Conservation (phyloP, 1,140 invertebrate genomes). For the Tetragonula clypearis region DNA sequence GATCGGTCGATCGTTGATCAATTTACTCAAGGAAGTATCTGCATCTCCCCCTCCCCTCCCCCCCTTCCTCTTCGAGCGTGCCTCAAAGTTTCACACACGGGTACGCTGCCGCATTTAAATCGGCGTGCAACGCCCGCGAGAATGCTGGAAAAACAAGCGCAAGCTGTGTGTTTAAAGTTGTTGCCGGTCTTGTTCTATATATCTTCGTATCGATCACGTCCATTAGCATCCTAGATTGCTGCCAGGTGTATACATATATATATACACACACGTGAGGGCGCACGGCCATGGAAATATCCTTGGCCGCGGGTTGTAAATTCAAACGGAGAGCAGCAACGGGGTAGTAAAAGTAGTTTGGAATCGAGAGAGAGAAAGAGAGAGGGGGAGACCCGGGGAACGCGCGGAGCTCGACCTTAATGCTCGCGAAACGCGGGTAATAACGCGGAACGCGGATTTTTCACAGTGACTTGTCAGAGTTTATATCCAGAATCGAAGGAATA, state of each 20-base stretch:
- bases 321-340: not conserved
- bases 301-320: slow-evolving; percentile 9
- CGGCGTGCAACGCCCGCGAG: not conserved
- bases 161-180: not conserved
- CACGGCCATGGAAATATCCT: not conserved
- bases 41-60: too few relatives aligned
- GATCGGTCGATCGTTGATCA: too few relatives aligned
- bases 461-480: slow-evolving; percentile 27
- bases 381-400: too few relatives aligned
- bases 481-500: not conserved
- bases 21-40: too few relatives aligned
- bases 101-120: not conserved
- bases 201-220: not conserved
- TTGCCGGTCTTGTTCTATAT: not conserved
- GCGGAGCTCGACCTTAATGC: slow-evolving; percentile 9
- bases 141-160: not conserved
- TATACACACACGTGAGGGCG: too few relatives aligned
- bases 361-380: not conserved
- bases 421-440: slow-evolving; percentile 19
- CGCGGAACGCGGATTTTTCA: slow-evolving; percentile 20
- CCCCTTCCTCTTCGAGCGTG: too few relatives aligned
- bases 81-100: too few relatives aligned
- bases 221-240: not conserved
- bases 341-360: not conserved
- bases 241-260: not conserved